A percentile compares a stretch with the other conserved stretches of the same genome.
phyloP scores from a whole-genome alignment of 2,797 vertebrate species.

The Bradypodion ventrale region DNA sequence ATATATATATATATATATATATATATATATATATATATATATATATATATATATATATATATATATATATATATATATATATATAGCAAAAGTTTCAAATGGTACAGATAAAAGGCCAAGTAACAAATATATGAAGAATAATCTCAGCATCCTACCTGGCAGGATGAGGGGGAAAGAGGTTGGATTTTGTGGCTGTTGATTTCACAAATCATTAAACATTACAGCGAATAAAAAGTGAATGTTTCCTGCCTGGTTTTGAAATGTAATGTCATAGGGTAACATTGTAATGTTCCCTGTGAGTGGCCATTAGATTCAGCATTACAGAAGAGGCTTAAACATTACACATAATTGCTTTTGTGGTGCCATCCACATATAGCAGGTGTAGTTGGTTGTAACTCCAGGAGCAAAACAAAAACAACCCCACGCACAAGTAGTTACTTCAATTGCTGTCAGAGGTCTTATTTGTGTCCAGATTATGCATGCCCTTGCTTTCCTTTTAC shows the following conservation, averaged over 20 bases:
- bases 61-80: too few species aligned
- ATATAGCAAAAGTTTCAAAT: slow-evolving; percentile 42
- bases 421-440: slow-evolving; percentile 7
- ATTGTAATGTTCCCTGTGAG: slow-evolving; percentile 35
- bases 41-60: too few species aligned
- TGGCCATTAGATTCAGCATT: slow-evolving; percentile 36
- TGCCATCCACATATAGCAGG: slow-evolving; percentile 33
- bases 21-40: too few species aligned
- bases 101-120: slow-evolving; percentile 50
- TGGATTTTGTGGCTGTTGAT: slow-evolving; percentile 52
- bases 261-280: slow-evolving; percentile 37
- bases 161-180: background rate
- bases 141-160: slow-evolving; percentile 53
- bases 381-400: slow-evolving; percentile 23
- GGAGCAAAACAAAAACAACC: slow-evolving; percentile 51
- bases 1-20: too few species aligned
- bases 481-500: slow-evolving; percentile 22
- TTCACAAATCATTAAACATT: slow-evolving; percentile 71
- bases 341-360: slow-evolving; percentile 14
- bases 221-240: slow-evolving; percentile 63
- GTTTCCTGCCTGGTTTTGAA: slow-evolving; percentile 54
- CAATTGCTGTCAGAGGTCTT: slow-evolving; percentile 52
- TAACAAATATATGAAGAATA: slow-evolving; percentile 42
- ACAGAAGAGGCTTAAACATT: background rate
- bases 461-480: slow-evolving; percentile 33